Percentiles rank a stretch among this genome's conserved stretches.
phyloP scores from a whole-genome alignment of 53 echinoderm and acorn worm genomes.

The Paracentrotus lividus region DNA sequence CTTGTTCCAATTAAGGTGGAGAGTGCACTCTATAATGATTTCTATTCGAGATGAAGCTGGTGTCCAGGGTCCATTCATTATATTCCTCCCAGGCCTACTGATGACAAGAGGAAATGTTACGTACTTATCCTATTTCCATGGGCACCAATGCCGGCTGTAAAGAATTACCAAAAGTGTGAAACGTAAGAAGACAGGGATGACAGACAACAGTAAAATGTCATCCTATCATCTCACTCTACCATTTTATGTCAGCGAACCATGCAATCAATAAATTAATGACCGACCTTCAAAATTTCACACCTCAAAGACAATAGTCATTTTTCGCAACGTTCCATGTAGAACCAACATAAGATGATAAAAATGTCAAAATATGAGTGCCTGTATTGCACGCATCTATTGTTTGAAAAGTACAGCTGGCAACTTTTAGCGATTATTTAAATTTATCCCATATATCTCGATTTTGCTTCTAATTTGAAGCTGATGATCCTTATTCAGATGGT shows the following conservation, averaged over 20 bases:
- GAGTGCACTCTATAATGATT: conserved; percentile 21
- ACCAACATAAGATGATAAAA: neutral
- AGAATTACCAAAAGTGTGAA: neutral
- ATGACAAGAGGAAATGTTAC: conserved; percentile 43
- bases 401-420: neutral
- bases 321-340: neutral
- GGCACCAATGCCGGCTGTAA: conserved; percentile 3
- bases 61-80: neutral
- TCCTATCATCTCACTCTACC: neutral
- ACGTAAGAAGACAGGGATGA: conserved; percentile 33
- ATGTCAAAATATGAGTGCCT: neutral
- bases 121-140: conserved; percentile 34
- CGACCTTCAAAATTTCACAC: neutral
- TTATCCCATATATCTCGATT: conserved; percentile 19
- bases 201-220: neutral
- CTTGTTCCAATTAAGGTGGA: conserved; percentile 26
- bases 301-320: neutral
- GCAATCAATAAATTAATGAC: neutral
- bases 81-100: neutral
- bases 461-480: conserved; percentile 65
- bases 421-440: neutral
- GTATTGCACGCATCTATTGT: no score
- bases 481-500: conserved; percentile 71
- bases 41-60: neutral
- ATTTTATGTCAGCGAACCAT: neutral